Conservation (phyloP, 1,140 invertebrate genomes). For the Drosophila bipectinata region DNA sequence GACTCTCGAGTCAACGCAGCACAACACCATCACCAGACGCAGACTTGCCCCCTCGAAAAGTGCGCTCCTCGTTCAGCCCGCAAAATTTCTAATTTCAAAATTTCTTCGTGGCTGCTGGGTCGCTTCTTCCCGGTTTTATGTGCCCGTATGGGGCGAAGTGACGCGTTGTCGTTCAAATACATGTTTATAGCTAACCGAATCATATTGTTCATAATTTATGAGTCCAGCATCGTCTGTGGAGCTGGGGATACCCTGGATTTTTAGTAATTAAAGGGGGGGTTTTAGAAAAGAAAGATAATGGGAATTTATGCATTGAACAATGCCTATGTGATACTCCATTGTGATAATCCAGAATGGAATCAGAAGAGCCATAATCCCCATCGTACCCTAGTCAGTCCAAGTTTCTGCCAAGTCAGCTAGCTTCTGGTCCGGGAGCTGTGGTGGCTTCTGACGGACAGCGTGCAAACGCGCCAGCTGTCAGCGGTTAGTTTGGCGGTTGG, state of each 20-base stretch:
- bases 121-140: constrained; percentile 44
- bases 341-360: too few species aligned
- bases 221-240: constrained; percentile 6
- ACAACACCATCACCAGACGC: constrained; percentile 13
- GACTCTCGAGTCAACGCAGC: constrained; percentile 55
- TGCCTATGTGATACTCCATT: too few species aligned
- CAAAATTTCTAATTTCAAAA: constrained; percentile 78
- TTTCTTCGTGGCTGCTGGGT: constrained; percentile 26
- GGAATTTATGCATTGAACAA: too few species aligned
- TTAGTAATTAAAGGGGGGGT: not conserved
- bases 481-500: constrained; percentile 43
- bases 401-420: constrained; percentile 33
- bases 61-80: constrained; percentile 15
- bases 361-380: too few species aligned
- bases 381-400: not conserved
- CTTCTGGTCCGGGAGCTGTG: constrained; percentile 8
- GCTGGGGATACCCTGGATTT: constrained; percentile 6
- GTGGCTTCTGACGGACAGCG: constrained; percentile 33
- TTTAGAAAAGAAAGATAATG: too few species aligned
- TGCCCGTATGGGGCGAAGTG: constrained; percentile 44
- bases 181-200: constrained; percentile 70
- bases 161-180: constrained; percentile 72
- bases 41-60: constrained; percentile 5
- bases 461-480: constrained; percentile 70
- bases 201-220: constrained; percentile 78